Base-by-base conservation (phyloP, 2,888 invertebrate species). In the Caenorhabditis sp. region DNA sequence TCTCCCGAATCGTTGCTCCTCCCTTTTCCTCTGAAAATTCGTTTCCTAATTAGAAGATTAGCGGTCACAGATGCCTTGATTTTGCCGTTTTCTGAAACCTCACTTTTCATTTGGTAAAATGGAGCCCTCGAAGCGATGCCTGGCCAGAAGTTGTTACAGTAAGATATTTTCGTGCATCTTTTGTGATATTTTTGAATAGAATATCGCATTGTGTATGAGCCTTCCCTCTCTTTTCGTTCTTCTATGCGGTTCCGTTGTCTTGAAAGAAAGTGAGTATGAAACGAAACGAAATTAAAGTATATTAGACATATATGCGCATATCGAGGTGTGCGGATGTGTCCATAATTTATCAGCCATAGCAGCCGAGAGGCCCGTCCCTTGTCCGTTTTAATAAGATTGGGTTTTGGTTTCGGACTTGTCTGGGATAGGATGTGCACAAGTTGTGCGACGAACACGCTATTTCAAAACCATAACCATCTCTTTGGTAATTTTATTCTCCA, bases 1-100 rank as follows among this genome's bases (percentile, higher is more conserved):
- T 4, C 53, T 53, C 53, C 74, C 74, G 60, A 74, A 72, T 72
- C 64, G 56, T 72, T 62, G 22, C 32, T 20, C 35, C 11, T n/a
- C 20, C 26, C 47, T 64, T 40, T n/a, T 65, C 64, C 32, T 35
- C 50, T 72, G 74, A 67, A 74, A 74, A 74, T 74, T 74, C 53
- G 74, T 67, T 58, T 61, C 76, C 76, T 76, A 76, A 76, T 76
- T 76, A 76, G 76, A 76, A 76, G 76, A 76, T 76, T 76, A 76
- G 76, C 50, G 22, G 51, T 9, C 56, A 47, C 44, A 64, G 47
- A 44, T 47, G 72, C 71, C 62, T 64, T 56, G 44, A 55, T 64
- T 62, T 72, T 55, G 64, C 58, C 72, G 51, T 74, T 65, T 74
- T 74, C 51, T 28, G 3, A 5, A 6, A 13, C 53, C 9, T 26